Conservation (phyloP, 2,797 vertebrate species). For the Sylvia borin region DNA sequence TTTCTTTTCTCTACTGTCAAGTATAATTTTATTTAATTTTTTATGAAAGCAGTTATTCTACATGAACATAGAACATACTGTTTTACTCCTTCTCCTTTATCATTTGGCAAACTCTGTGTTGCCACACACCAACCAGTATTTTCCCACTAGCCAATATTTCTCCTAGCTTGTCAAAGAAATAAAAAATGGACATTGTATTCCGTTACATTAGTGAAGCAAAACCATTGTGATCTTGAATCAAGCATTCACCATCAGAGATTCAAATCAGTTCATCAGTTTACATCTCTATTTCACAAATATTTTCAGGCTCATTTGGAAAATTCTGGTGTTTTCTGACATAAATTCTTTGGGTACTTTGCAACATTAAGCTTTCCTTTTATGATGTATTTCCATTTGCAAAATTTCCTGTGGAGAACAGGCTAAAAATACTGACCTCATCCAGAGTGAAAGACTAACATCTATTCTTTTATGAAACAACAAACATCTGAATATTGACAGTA, state of each 20-base stretch:
- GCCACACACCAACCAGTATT: background rate
- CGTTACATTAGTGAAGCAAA: background rate
- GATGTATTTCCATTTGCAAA: background rate
- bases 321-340: background rate
- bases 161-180: background rate
- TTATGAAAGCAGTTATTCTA: background rate
- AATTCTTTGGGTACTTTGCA: background rate
- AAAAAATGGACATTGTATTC: background rate
- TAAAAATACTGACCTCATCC: background rate
- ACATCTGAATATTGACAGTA: background rate
- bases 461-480: background rate
- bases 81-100: background rate
- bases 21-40: background rate
- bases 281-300: background rate
- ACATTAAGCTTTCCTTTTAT: background rate
- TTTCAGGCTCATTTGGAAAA: background rate
- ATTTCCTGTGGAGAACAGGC: background rate
- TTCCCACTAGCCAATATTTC: background rate
- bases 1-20: background rate
- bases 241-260: background rate
- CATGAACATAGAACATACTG: background rate
- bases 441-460: background rate
- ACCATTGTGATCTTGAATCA: background rate
- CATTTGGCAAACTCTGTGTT: background rate
- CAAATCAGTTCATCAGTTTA: background rate